phyloP scores from a whole-genome alignment of 2,113 vertebrate species.

The Cervus canadensis region DNA sequence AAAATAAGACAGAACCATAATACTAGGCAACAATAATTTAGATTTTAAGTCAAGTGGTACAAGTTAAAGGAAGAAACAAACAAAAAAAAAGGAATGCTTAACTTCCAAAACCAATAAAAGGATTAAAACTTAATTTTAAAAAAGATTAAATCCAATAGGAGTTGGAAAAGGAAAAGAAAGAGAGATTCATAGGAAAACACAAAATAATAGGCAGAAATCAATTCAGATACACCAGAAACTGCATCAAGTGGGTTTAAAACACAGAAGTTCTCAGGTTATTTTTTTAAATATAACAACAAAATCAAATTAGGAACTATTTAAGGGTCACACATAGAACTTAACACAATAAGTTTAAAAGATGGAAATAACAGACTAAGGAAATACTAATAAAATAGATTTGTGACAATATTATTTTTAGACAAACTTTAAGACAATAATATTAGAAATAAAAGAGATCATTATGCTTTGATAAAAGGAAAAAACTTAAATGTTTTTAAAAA shows the following conservation, averaged over 20 bases:
- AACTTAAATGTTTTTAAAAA: not conserved
- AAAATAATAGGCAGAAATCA: not conserved
- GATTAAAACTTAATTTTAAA: not conserved
- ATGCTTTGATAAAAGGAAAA: not conserved
- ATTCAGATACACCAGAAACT: not conserved
- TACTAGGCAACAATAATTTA: not conserved
- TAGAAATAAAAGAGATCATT: not conserved
- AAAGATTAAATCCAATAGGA: not conserved
- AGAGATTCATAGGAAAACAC: not conserved
- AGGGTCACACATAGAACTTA: not conserved
- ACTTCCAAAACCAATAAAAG: constrained; percentile 18
- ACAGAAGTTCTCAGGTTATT: not conserved
- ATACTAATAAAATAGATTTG: not conserved
- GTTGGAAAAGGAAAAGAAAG: not conserved
- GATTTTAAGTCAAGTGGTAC: not conserved
- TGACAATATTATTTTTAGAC: not conserved
- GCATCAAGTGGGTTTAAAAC: not conserved
- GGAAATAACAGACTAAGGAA: not conserved
- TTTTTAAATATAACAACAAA: constrained; percentile 6
- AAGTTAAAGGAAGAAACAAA: not conserved
- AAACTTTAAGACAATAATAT: not conserved
- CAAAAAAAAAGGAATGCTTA: not conserved
- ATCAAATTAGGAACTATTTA: not conserved
- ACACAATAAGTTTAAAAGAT: not conserved
- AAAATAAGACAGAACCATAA: not conserved